These are phyloP conservation scores for Drosophila kurseongensis DNA, from an alignment of 1,140 invertebrate species.

Conservation along the genomic window DNA sequence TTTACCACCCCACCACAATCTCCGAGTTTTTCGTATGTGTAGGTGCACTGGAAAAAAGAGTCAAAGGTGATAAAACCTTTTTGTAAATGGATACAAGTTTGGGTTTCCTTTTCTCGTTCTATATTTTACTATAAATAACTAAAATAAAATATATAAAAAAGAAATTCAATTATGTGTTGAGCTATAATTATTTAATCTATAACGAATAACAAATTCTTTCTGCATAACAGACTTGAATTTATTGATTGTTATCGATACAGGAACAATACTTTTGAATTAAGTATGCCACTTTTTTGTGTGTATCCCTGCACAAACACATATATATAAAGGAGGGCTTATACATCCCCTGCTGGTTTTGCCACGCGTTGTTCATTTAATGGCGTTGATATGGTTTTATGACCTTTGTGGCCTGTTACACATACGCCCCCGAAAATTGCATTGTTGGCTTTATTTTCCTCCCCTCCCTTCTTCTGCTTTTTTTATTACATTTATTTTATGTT, in stretches of 20 bases:
- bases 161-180: too few relatives aligned
- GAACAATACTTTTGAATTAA: background rate
- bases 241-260: background rate
- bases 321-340: conserved; percentile 21
- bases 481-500: conserved; percentile 82
- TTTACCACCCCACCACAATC: conserved; percentile 14
- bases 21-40: conserved; percentile 17
- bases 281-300: conserved; percentile 4
- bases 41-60: conserved; percentile 32
- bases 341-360: conserved; percentile 40
- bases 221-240: too few relatives aligned
- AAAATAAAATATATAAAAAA: too few relatives aligned
- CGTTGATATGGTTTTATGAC: conserved; percentile 83
- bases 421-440: conserved; percentile 82
- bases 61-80: background rate
- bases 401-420: conserved; percentile 82
- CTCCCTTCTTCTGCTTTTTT: conserved; percentile 39
- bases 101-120: too few relatives aligned
- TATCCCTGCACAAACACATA: conserved; percentile 5
- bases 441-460: conserved; percentile 60
- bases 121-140: too few relatives aligned
- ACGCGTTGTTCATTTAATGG: conserved; percentile 81
- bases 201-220: too few relatives aligned
- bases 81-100: too few relatives aligned
- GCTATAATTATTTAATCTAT: too few relatives aligned